These are phyloP conservation scores for Cyprinodon variegatus DNA, from an alignment of 2,113 vertebrate species.

Conservation along the genomic window DNA sequence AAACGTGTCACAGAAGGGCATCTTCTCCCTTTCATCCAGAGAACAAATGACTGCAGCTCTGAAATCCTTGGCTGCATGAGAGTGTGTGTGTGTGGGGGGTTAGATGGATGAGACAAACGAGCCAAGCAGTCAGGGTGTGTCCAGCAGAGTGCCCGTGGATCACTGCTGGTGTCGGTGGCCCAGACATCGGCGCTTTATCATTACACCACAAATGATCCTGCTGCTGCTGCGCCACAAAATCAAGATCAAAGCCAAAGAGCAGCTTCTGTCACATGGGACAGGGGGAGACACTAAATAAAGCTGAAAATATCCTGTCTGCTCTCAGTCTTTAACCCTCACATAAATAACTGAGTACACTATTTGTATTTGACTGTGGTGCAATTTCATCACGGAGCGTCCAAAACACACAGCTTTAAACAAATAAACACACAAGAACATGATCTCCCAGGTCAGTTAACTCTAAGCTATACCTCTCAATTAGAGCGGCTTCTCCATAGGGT, in stretches of 20 bases:
- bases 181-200: conserved; percentile 55
- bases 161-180: conserved; percentile 59
- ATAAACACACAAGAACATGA: not conserved
- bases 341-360: conserved; percentile 33
- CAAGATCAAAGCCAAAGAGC: conserved; percentile 24
- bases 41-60: conserved; percentile 43
- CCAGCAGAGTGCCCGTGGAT: conserved; percentile 66
- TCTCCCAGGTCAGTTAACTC: conserved; percentile 11
- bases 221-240: conserved; percentile 39
- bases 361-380: conserved; percentile 16
- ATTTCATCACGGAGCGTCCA: conserved; percentile 16
- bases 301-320: conserved; percentile 21
- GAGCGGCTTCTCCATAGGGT: conserved; percentile 49
- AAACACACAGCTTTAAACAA: conserved; percentile 9
- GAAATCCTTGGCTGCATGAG: conserved; percentile 12
- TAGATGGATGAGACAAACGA: conserved; percentile 59
- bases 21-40: conserved; percentile 24
- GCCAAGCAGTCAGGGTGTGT: conserved; percentile 64
- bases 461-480: conserved; percentile 56
- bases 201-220: conserved; percentile 38
- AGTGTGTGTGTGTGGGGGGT: not conserved
- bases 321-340: conserved; percentile 21
- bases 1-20: conserved; percentile 11
- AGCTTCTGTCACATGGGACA: conserved; percentile 17
- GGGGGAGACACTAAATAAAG: conserved; percentile 30